Evolutionary conservation across 2,797 vertebrate species (phyloP).

Genomic region (Halcyon badia): DNA sequence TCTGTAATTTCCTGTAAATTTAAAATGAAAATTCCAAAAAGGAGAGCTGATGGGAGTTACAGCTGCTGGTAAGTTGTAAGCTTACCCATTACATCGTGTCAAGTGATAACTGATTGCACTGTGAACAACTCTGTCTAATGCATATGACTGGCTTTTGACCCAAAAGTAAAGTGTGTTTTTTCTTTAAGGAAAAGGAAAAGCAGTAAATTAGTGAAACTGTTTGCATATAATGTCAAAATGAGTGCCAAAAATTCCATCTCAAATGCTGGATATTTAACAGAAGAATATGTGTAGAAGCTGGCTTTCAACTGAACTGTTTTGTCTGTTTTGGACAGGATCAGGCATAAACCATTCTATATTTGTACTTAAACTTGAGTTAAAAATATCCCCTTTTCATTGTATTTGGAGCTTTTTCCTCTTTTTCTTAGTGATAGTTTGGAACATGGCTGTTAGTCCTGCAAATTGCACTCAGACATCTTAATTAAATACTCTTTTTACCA

Average conservation of each 20-base stretch:
- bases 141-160: neutral
- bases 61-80: neutral
- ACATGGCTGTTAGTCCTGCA: neutral
- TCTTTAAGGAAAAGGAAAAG: neutral
- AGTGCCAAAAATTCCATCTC: neutral
- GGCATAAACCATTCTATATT: neutral
- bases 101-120: neutral
- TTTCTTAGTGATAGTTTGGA: neutral
- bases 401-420: neutral
- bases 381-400: neutral
- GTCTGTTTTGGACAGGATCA: neutral
- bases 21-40: neutral
- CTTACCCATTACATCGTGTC: neutral
- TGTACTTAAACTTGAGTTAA: neutral
- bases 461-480: neutral
- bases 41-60: neutral
- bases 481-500: neutral
- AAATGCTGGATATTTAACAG: neutral
- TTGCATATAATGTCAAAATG: neutral
- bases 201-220: neutral
- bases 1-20: neutral
- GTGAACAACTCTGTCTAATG: neutral
- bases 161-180: neutral
- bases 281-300: neutral
- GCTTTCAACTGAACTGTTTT: neutral